phyloP scores from a whole-genome alignment of 2,888 invertebrate species.

The Chloroclysta siterata region DNA sequence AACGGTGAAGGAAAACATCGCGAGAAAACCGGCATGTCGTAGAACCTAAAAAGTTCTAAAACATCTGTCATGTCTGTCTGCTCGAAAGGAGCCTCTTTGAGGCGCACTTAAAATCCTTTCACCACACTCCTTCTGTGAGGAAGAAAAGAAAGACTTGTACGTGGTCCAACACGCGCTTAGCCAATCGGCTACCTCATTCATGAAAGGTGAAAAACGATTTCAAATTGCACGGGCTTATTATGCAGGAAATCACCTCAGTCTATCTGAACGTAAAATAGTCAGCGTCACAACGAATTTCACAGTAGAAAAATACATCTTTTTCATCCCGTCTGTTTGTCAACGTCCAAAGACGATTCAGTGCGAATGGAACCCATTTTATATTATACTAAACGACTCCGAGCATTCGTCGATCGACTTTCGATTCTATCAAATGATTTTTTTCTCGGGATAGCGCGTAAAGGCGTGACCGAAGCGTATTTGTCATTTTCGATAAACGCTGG shows the following conservation, averaged over 20 bases:
- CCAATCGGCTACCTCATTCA: too few species aligned
- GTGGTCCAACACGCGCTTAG: too few species aligned
- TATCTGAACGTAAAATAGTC: conserved; percentile 51
- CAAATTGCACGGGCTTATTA: conserved; percentile 37
- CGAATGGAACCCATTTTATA: conserved; percentile 74
- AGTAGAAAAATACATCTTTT: conserved; percentile 78
- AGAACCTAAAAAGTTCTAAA: too few species aligned
- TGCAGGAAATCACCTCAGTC: conserved; percentile 50
- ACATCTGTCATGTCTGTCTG: too few species aligned
- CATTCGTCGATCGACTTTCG: conserved; percentile 47
- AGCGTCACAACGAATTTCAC: conserved; percentile 70
- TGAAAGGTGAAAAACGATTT: too few species aligned
- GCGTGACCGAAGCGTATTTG: conserved; percentile 31
- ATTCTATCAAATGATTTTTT: conserved; percentile 52
- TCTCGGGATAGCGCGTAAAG: conserved; percentile 40
- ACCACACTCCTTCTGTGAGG: too few species aligned
- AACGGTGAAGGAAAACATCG: too few species aligned
- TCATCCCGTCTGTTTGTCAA: conserved; percentile 77
- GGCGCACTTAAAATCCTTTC: too few species aligned
- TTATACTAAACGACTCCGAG: conserved; percentile 57
- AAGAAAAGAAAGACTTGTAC: too few species aligned
- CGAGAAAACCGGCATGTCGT: too few species aligned
- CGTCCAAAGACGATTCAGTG: conserved; percentile 68
- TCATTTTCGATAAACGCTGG: conserved; percentile 35
- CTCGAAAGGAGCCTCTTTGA: too few species aligned